Percentiles rank a stretch among this genome's conserved stretches.
These are phyloP conservation scores for Acyrthosiphon pisum DNA, from an alignment of 1,140 invertebrate genomes.

Conservation along the genomic window DNA sequence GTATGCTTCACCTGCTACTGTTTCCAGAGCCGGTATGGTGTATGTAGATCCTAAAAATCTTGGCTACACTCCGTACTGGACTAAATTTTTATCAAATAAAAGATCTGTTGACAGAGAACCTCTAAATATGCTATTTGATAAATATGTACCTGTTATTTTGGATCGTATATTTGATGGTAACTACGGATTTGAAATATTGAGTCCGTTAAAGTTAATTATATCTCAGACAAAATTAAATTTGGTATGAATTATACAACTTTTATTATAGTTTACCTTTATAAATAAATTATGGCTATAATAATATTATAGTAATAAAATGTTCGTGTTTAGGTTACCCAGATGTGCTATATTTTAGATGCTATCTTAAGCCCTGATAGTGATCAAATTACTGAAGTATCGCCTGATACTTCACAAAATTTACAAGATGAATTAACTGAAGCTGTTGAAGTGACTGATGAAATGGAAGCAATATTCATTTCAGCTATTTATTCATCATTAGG, in stretches of 20 bases:
- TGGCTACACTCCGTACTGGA: slow-evolving; percentile 84
- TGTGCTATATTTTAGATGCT: slow-evolving; percentile 84
- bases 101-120: slow-evolving; percentile 64
- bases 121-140: slow-evolving; percentile 72
- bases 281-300: neutral
- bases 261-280: neutral
- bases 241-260: slow-evolving; percentile 65
- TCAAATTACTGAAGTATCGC: neutral
- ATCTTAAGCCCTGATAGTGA: slow-evolving; percentile 63
- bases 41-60: slow-evolving; percentile 92
- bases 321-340: slow-evolving; percentile 73
- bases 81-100: slow-evolving; percentile 67
- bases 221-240: slow-evolving; percentile 85
- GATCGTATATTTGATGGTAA: slow-evolving; percentile 76
- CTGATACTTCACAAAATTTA: neutral
- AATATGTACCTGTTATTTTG: slow-evolving; percentile 75
- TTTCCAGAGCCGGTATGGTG: slow-evolving; percentile 91
- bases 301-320: neutral
- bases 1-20: slow-evolving; percentile 89
- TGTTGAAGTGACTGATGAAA: slow-evolving; percentile 64
- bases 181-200: slow-evolving; percentile 40
- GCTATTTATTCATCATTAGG: slow-evolving; percentile 85
- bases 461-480: slow-evolving; percentile 79
- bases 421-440: slow-evolving; percentile 58
- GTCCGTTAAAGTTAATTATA: slow-evolving; percentile 80